Evolutionary conservation across 2,888 invertebrate species (phyloP), one percentile per base, ranked within the genome.

Genomic region (Epinotia brunnichana): DNA sequence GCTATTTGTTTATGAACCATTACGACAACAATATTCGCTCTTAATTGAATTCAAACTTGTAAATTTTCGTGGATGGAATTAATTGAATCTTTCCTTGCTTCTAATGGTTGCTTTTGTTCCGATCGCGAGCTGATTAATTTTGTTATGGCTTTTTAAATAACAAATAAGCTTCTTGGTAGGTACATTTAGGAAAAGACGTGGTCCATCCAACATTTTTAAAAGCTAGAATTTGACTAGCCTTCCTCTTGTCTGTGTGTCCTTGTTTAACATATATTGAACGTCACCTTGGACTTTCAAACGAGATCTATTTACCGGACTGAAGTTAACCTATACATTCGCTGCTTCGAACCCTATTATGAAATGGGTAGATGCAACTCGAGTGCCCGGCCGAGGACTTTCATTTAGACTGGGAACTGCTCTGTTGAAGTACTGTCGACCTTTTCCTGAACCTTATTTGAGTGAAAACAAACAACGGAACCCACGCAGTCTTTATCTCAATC

Each of bases 1-100:
- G 84, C 80, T 89, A 87, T 91, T 91, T 92, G 90, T 90, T 91
- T 90, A 87, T 85, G 86, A 85, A 80, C 87, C 84, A 87, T 90
- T 87, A 87, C 82, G 84, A 81, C 83, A 83, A 83, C 86, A 87
- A 89, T 88, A 86, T 88, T 88, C 84, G 85, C 81, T 86, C 84
- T 82, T 90, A 89, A 91, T 91, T 90, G 84, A 90, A 90, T 91
- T 89, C 87, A 82, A 82, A 87, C 87, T 87, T 87, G 74, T 87
- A 85, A 89, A 89, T 88, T 89, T 86, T 85, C 86, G 85, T 87
- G 86, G 87, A 87, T 86, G 77, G 85, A 87, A 87, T 88, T 90
- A 89, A 89, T 89, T 88, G 88, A 87, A 89, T 87, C 73, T 75
- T 75, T 75, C 74, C 73, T 62, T 70, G 72, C 64, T 70, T 64